These are phyloP conservation scores for Drosophila sechellia DNA, from an alignment of 1,140 invertebrate genomes.

Conservation along the genomic window DNA sequence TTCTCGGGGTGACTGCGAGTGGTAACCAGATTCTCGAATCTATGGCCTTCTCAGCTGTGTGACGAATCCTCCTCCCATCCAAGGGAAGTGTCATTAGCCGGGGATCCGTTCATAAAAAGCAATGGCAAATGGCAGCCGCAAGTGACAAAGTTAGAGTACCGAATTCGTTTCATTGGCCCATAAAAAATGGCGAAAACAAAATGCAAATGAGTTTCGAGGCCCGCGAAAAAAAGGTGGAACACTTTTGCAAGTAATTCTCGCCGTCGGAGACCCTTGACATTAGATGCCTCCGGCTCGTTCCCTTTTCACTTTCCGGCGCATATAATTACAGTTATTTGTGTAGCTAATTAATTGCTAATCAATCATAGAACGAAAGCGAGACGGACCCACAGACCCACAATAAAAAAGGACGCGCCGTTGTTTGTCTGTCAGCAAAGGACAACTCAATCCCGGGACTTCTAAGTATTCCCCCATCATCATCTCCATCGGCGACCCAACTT, in stretches of 20 bases:
- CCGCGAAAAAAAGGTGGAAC: slow-evolving; percentile 63
- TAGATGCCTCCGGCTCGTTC: slow-evolving; percentile 17
- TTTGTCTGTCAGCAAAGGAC: slow-evolving; percentile 60
- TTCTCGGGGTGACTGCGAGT: slow-evolving; percentile 5
- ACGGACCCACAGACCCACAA: slow-evolving; percentile 38
- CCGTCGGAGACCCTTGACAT: slow-evolving; percentile 50
- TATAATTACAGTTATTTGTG: slow-evolving; percentile 83
- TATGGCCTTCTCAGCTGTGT: slow-evolving; percentile 47
- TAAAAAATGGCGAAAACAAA: slow-evolving; percentile 68
- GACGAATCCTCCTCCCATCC: slow-evolving; percentile 53
- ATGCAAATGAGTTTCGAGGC: slow-evolving; percentile 67
- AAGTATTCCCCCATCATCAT: slow-evolving; percentile 47
- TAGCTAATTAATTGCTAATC: slow-evolving; percentile 83
- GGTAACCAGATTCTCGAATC: slow-evolving; percentile 10
- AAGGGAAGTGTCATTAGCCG: slow-evolving; percentile 60
- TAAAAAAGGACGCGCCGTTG: slow-evolving; percentile 66
- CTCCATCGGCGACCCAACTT: slow-evolving; percentile 17
- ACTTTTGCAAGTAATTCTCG: slow-evolving; percentile 66
- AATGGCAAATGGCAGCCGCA: slow-evolving; percentile 51
- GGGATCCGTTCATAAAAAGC: slow-evolving; percentile 72
- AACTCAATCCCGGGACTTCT: slow-evolving; percentile 73
- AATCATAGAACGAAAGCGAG: slow-evolving; percentile 69
- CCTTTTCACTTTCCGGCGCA: slow-evolving; percentile 39
- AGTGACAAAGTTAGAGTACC: slow-evolving; percentile 65
- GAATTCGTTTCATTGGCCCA: slow-evolving; percentile 75